A percentile compares a stretch with the other conserved stretches of the same genome.
Conservation (phyloP, 2,113 vertebrate genomes). For the Toxotes chatareus region DNA sequence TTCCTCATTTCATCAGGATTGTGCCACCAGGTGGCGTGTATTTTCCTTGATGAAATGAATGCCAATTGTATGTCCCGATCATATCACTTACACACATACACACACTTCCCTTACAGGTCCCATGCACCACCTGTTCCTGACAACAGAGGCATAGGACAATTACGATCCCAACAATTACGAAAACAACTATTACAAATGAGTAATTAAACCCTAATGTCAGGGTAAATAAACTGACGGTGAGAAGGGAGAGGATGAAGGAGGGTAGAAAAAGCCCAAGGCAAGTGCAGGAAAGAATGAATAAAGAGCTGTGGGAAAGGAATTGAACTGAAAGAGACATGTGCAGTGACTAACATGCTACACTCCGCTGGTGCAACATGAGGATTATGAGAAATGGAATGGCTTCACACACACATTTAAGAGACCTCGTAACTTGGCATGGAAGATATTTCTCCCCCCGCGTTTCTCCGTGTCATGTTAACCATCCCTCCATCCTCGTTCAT, state of each 20-base stretch:
- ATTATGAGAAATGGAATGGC: constrained; percentile 45
- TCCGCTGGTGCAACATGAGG: constrained; percentile 39
- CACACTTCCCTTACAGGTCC: constrained; percentile 56
- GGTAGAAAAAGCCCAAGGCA: constrained; percentile 59
- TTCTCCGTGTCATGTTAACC: constrained; percentile 38
- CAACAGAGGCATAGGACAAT: constrained; percentile 63
- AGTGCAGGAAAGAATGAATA: constrained; percentile 33
- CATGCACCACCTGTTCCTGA: constrained; percentile 72
- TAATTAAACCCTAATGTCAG: constrained; percentile 79
- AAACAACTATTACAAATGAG: constrained; percentile 84
- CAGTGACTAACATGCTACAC: constrained; percentile 22
- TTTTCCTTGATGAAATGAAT: constrained; percentile 44
- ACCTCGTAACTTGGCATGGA: constrained; percentile 8
- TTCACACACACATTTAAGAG: constrained; percentile 18
- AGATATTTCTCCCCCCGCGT: constrained; percentile 6
- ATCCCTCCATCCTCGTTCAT: constrained; percentile 68
- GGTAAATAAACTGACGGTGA: constrained; percentile 73
- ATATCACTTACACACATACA: constrained; percentile 1
- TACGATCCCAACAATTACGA: constrained; percentile 78
- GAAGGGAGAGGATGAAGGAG: constrained; percentile 53
- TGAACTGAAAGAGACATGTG: constrained; percentile 27
- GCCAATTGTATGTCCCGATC: constrained; percentile 45
- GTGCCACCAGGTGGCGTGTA: constrained; percentile 68
- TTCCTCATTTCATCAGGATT: constrained; percentile 10
- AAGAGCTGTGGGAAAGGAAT: constrained; percentile 4